These are phyloP conservation scores for Pogona vitticeps DNA, from an alignment of 2,113 vertebrate species.

Conservation along the genomic window DNA sequence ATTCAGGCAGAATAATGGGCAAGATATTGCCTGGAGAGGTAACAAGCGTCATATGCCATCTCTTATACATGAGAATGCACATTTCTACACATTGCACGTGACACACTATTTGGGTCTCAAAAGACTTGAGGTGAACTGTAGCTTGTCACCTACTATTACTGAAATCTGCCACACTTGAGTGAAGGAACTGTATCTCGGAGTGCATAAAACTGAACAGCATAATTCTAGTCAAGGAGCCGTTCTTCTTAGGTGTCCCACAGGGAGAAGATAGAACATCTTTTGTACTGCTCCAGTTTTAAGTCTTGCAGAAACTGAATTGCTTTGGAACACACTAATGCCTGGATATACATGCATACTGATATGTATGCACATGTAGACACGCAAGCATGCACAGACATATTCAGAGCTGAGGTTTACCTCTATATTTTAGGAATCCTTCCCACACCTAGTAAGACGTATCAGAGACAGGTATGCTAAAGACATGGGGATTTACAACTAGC, in stretches of 20 bases:
- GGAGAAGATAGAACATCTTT: slow-evolving; percentile 62
- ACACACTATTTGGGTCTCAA: slow-evolving; percentile 51
- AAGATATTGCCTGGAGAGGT: not conserved
- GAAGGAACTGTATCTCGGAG: not conserved
- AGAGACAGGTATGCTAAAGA: slow-evolving; percentile 54
- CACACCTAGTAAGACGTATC: slow-evolving; percentile 42
- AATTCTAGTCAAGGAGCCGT: slow-evolving; percentile 42
- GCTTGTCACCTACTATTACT: slow-evolving; percentile 58
- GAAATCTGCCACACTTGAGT: slow-evolving; percentile 48
- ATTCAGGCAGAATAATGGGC: not conserved
- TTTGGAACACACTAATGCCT: slow-evolving; percentile 55
- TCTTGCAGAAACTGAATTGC: slow-evolving; percentile 61
- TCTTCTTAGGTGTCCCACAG: slow-evolving; percentile 47
- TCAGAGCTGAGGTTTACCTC: slow-evolving; percentile 43
- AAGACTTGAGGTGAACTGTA: slow-evolving; percentile 61
- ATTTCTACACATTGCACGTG: slow-evolving; percentile 43
- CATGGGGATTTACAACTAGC: slow-evolving; percentile 60
- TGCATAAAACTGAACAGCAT: slow-evolving; percentile 32
- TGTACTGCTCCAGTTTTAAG: slow-evolving; percentile 53
- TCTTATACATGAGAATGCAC: slow-evolving; percentile 49
- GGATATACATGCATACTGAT: slow-evolving; percentile 41
- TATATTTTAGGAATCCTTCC: slow-evolving; percentile 54
- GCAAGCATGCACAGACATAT: not conserved
- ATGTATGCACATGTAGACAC: slow-evolving; percentile 9
- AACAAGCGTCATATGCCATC: not conserved